Base-by-base conservation (phyloP, 1,140 invertebrate genomes). In the Pseudomyrmex gracilis region DNA sequence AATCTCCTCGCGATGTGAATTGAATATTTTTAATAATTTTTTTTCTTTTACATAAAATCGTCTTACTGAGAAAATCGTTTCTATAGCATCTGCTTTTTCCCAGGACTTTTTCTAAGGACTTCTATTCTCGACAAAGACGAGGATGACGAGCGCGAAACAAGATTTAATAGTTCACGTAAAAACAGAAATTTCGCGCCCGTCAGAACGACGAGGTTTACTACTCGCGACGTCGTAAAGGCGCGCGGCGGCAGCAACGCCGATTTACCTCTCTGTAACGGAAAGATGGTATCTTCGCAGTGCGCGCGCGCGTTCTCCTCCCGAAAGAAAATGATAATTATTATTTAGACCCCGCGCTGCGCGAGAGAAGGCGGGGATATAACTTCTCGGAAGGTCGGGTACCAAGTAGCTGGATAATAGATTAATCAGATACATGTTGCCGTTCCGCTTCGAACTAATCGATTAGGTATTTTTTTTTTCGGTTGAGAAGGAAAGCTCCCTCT, bases 301-400 rank as follows among this genome's bases (percentile, higher is more conserved):
- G 34, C 34, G 34, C 34, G 5, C 34, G 34, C 34, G 34, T 34
- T 34, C 34, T 58, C 58, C 22, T 22, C 43, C 64, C 71, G 63
- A 86, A 86, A 80, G 70, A 76, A 83, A 83, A 82, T 43, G 12
- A n/a, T 24, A 60, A 87, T 88, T 85, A 88, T 85, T 87, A 77
- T 83, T 88, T 76, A 76, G 68, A n/a, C 24, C 34, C 34, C 34
- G 34, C 78, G 66, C 13, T 24, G 70, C 2, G 64, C 10, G 49
- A 66, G 60, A 67, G 17, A 15, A 7, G 45, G 12, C 64, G 53
- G 20, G 51, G 53, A 34, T 49, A 24, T 51, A 9, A 22, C 34
- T 87, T 82, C 82, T 61, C 58, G 63, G 82, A 82, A 87, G 74
- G 74, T 87, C 82, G 86, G 53, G 9, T 53, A n/a, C 24, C 63